Conservation (phyloP, 2,888 invertebrate species). For the Hyles lineata region DNA sequence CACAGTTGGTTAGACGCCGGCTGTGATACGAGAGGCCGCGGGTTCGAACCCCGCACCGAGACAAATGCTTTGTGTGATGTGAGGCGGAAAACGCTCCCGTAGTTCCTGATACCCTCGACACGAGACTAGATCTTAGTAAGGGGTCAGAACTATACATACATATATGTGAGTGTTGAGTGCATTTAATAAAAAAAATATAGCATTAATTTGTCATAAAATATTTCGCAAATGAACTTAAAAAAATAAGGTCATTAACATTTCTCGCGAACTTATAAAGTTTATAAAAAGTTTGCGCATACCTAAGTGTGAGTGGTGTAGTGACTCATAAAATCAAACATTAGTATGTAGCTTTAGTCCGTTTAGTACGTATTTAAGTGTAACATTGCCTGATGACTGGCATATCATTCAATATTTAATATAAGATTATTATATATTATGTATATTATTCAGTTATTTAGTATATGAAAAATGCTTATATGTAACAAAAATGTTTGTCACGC, state of each 20-base stretch:
- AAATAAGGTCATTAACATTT: constrained; percentile 5
- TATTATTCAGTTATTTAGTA: not conserved
- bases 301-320: not conserved
- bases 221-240: not conserved
- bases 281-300: not conserved
- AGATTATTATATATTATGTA: not conserved
- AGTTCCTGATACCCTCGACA: too few relatives aligned
- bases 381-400: not conserved
- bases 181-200: too few relatives aligned
- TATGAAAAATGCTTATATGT: not conserved
- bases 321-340: constrained; percentile 3
- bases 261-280: not conserved
- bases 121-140: too few relatives aligned
- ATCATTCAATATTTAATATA: too few relatives aligned
- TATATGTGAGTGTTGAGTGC: too few relatives aligned
- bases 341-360: not conserved
- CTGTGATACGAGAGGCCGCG: too few relatives aligned
- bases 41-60: too few relatives aligned
- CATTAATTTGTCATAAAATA: too few relatives aligned
- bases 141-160: too few relatives aligned
- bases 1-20: too few relatives aligned
- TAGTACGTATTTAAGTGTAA: not conserved
- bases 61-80: too few relatives aligned
- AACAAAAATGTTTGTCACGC: not conserved
- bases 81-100: too few relatives aligned